A percentile compares a stretch with the other conserved stretches of the same genome.
Conservation (phyloP, 2,888 invertebrate genomes). For the Unio delphinus region DNA sequence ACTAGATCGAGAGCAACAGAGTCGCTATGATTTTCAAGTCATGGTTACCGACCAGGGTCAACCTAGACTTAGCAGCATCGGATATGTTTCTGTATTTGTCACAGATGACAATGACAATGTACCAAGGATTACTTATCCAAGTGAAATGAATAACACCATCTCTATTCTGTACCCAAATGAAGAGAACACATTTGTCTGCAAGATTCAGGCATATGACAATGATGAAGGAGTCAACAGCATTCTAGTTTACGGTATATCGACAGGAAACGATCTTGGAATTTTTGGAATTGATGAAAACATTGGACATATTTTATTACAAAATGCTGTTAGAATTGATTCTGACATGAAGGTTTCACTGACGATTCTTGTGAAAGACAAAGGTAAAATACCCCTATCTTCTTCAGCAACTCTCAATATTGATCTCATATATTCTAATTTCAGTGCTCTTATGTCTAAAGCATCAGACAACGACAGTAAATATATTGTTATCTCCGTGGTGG, state of each 20-base stretch:
- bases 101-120: slow-evolving; percentile 63
- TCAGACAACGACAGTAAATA: slow-evolving; percentile 31
- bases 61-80: slow-evolving; percentile 28
- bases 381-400: slow-evolving; percentile 37
- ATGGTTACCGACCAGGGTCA: slow-evolving; percentile 40
- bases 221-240: slow-evolving; percentile 38
- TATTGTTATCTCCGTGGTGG: slow-evolving; percentile 43
- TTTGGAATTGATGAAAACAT: slow-evolving; percentile 36
- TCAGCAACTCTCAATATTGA: slow-evolving; percentile 29
- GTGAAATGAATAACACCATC: slow-evolving; percentile 47
- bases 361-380: slow-evolving; percentile 48
- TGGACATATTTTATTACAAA: slow-evolving; percentile 41
- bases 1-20: slow-evolving; percentile 38
- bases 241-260: slow-evolving; percentile 33
- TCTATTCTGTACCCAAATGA: slow-evolving; percentile 40
- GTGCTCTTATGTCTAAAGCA: slow-evolving; percentile 8
- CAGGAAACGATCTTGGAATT: slow-evolving; percentile 39
- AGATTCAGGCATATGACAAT: slow-evolving; percentile 38
- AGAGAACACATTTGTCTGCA: slow-evolving; percentile 36
- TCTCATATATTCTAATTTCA: slow-evolving; percentile 13
- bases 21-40: slow-evolving; percentile 36
- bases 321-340: slow-evolving; percentile 19
- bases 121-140: slow-evolving; percentile 59
- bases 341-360: slow-evolving; percentile 38
- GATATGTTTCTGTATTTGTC: slow-evolving; percentile 41